These are phyloP conservation scores for Neodiprion virginianus DNA, from an alignment of 1,140 invertebrate genomes.

Conservation along the genomic window DNA sequence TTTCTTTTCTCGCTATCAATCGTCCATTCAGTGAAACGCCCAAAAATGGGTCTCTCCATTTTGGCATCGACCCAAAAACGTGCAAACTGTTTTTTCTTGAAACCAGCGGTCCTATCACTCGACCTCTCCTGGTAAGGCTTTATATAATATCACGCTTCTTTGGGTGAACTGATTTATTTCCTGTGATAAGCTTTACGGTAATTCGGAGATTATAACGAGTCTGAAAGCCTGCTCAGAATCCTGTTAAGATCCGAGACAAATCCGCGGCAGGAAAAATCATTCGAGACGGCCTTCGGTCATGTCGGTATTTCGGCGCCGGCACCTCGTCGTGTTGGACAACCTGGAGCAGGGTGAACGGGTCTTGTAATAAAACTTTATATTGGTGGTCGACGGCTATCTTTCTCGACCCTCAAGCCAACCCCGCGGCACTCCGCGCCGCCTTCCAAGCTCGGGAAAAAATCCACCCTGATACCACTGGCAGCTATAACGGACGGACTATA, in stretches of 20 bases:
- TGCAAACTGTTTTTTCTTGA: too few relatives aligned
- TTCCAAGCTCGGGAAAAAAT: neutral
- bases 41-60: too few relatives aligned
- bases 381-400: slow-evolving; percentile 4
- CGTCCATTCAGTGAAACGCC: too few relatives aligned
- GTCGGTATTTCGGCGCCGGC: neutral
- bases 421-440: neutral
- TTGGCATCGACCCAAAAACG: too few relatives aligned
- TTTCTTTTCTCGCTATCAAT: too few relatives aligned
- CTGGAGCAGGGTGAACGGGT: neutral
- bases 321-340: neutral
- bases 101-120: too few relatives aligned
- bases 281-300: neutral
- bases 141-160: too few relatives aligned
- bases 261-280: neutral
- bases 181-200: too few relatives aligned
- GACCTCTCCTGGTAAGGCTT: too few relatives aligned
- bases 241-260: neutral
- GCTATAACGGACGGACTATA: neutral
- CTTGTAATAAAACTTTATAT: slow-evolving; percentile 2
- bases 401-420: neutral
- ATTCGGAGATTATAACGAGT: neutral
- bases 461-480: neutral
- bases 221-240: neutral
- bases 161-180: too few relatives aligned